A percentile compares a stretch with the other conserved stretches of the same genome.
phyloP scores from a whole-genome alignment of 2,113 vertebrate genomes.

The Gymnarchus niloticus region DNA sequence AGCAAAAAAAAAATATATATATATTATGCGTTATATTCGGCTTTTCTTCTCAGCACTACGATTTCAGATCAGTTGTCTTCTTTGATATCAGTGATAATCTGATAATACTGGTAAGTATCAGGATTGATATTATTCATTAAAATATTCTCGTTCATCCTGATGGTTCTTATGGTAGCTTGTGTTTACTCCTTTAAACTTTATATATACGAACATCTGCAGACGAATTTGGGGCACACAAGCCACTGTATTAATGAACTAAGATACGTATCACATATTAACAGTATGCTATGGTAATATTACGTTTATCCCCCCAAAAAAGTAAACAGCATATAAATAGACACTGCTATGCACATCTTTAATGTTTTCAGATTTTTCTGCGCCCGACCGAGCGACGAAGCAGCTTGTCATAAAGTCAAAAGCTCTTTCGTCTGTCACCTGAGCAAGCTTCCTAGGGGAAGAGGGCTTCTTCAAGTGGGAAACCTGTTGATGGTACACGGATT shows the following conservation, averaged over 20 bases:
- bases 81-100: not conserved
- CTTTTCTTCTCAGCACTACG: not conserved
- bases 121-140: not conserved
- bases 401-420: not conserved
- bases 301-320: not conserved
- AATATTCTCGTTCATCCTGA: not conserved
- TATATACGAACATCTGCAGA: not conserved
- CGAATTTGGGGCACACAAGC: not conserved
- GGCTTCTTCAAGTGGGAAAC: conserved; percentile 19
- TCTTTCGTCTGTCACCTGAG: not conserved
- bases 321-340: not conserved
- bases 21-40: not conserved
- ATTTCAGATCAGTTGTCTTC: not conserved
- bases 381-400: not conserved
- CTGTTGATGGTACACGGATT: not conserved
- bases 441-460: not conserved
- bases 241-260: not conserved
- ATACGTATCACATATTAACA: not conserved
- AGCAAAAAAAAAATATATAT: not conserved
- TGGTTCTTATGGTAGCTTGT: not conserved
- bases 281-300: not conserved
- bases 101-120: not conserved
- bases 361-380: not conserved
- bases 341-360: not conserved
- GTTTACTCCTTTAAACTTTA: not conserved